These are phyloP conservation scores for Neotoxoptera formosana DNA, from an alignment of 1,140 invertebrate species.

Conservation along the genomic window DNA sequence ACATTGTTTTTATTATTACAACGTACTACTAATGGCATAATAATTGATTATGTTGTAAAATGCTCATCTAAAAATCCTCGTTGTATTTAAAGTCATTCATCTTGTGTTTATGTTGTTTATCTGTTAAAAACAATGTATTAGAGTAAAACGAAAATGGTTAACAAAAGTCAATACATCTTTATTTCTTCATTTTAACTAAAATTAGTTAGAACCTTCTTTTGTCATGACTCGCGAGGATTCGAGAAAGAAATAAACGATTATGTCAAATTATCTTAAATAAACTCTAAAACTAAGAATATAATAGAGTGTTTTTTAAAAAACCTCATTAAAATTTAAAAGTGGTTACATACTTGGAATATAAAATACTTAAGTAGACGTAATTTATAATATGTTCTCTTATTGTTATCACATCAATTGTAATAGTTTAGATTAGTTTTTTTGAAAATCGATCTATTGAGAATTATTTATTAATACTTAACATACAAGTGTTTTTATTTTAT, in stretches of 20 bases:
- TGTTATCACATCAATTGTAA: too few relatives aligned
- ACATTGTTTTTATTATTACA: neutral
- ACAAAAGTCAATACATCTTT: conserved; percentile 21
- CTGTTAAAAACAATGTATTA: neutral
- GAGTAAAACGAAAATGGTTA: neutral
- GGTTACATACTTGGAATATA: neutral
- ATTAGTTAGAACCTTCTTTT: neutral
- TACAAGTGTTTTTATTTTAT: too few relatives aligned
- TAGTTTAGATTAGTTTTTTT: too few relatives aligned
- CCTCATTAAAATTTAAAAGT: neutral
- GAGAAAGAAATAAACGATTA: neutral
- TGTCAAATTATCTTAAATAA: conserved; percentile 11
- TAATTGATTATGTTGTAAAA: neutral
- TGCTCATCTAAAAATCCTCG: neutral
- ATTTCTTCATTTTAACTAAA: neutral
- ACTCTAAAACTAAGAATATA: neutral
- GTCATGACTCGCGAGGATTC: neutral
- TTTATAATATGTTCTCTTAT: too few relatives aligned
- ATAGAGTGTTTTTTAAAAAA: neutral
- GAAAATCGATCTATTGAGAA: too few relatives aligned
- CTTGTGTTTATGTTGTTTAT: neutral
- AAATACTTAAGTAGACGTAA: neutral
- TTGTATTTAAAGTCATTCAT: neutral
- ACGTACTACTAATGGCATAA: neutral
- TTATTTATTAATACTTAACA: too few relatives aligned